These are phyloP conservation scores for Belonocnema kinseyi DNA, from an alignment of 1,140 invertebrate species.

Conservation along the genomic window DNA sequence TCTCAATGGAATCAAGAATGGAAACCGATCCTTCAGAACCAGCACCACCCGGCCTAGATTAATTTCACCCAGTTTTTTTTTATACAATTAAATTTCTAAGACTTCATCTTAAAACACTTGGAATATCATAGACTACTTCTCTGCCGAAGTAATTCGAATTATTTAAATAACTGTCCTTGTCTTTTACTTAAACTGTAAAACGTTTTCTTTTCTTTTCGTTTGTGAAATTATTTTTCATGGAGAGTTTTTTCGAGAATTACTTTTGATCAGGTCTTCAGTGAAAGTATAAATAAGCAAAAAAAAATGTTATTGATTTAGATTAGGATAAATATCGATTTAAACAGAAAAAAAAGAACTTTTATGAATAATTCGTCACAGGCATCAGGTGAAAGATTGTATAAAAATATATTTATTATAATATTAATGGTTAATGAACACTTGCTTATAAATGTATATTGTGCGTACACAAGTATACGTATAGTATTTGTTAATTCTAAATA, in stretches of 20 bases:
- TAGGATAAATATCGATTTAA: neutral
- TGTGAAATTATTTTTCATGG: slow-evolving; percentile 3
- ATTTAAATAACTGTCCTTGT: neutral
- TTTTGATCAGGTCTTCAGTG: neutral
- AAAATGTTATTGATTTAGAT: neutral
- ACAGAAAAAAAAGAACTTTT: neutral
- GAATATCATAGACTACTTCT: neutral
- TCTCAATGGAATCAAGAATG: slow-evolving; percentile 65
- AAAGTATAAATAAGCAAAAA: neutral
- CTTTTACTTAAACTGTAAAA: neutral
- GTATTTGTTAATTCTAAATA: no score
- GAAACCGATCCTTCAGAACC: slow-evolving; percentile 70
- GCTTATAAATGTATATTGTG: slow-evolving; percentile 6
- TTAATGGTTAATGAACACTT: slow-evolving; percentile 18
- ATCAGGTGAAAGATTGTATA: slow-evolving; percentile 17
- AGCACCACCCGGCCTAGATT: slow-evolving; percentile 73
- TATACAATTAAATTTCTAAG: slow-evolving; percentile 5
- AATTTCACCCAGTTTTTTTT: slow-evolving; percentile 47
- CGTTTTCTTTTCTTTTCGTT: neutral
- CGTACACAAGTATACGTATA: neutral
- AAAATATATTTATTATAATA: slow-evolving; percentile 31
- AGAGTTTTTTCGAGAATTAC: no score
- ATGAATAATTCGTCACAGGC: neutral
- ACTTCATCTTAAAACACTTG: neutral
- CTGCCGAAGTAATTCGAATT: neutral